Conservation (phyloP, 2,113 vertebrate species). For the Telmatochromis brichardi region DNA sequence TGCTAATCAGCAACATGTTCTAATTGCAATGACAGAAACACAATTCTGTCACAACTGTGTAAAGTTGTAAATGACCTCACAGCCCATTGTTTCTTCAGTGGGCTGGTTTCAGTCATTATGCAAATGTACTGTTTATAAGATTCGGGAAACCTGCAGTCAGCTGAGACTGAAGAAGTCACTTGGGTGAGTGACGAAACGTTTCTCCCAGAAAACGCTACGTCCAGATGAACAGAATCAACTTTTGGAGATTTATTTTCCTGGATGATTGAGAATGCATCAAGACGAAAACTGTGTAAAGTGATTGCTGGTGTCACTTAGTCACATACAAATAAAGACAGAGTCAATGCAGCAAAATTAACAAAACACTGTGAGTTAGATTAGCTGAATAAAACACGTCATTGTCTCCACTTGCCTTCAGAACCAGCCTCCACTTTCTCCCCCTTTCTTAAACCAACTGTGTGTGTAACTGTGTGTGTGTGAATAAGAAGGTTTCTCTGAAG, state of each 20-base stretch:
- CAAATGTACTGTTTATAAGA: no score
- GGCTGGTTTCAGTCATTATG: no score
- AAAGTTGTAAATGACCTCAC: no score
- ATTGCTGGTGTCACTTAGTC: not conserved
- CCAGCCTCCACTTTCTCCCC: not conserved
- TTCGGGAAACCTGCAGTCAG: no score
- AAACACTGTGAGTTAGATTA: not conserved
- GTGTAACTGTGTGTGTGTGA: not conserved
- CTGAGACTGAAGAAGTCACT: no score
- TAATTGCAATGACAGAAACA: not conserved
- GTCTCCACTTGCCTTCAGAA: not conserved
- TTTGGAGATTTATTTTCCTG: no score
- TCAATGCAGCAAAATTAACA: not conserved
- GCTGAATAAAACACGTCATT: not conserved
- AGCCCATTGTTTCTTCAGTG: no score
- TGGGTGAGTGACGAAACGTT: no score
- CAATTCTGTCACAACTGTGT: not conserved
- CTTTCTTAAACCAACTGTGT: not conserved
- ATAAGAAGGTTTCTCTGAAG: not conserved
- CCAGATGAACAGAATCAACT: no score
- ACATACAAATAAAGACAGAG: not conserved
- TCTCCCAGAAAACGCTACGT: no score
- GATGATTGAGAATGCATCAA: no score
- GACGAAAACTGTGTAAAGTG: not conserved
- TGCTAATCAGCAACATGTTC: not conserved